phyloP scores from a whole-genome alignment of 2,113 vertebrate genomes.

The Neodontobutis hainanensis region DNA sequence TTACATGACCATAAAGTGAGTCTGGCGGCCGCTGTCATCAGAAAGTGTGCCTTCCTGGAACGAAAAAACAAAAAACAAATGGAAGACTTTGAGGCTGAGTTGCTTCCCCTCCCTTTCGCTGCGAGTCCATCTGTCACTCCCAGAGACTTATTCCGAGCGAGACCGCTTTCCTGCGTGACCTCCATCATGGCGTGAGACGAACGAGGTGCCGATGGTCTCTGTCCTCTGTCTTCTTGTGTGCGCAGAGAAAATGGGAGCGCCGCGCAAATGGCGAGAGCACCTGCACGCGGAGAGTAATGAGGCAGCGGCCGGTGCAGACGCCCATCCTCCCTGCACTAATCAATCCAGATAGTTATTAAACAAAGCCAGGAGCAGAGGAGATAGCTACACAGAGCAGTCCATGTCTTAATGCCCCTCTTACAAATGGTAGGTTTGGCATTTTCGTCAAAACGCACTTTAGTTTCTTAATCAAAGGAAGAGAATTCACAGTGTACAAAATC shows the following conservation, averaged over 20 bases:
- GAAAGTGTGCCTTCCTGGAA: slow-evolving; percentile 51
- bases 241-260: slow-evolving; percentile 62
- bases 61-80: slow-evolving; percentile 65
- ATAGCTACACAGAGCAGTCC: slow-evolving; percentile 31
- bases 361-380: slow-evolving; percentile 36
- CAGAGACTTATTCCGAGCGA: slow-evolving; percentile 63
- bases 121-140: slow-evolving; percentile 72
- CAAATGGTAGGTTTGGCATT: not conserved
- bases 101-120: slow-evolving; percentile 50
- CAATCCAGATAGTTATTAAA: slow-evolving; percentile 75
- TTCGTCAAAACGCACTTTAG: no score
- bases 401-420: slow-evolving; percentile 28
- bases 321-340: slow-evolving; percentile 73
- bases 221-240: slow-evolving; percentile 65
- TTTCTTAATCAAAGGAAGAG: no score
- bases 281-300: slow-evolving; percentile 78
- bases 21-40: slow-evolving; percentile 49
- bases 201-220: slow-evolving; percentile 67
- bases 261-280: slow-evolving; percentile 68
- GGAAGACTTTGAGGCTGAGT: slow-evolving; percentile 67
- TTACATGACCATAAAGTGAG: slow-evolving; percentile 58
- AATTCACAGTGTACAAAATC: no score
- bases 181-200: slow-evolving; percentile 70
- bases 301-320: slow-evolving; percentile 58
- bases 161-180: slow-evolving; percentile 64